Conservation (phyloP, 1,140 invertebrate species). For the Achatina immaculata region DNA sequence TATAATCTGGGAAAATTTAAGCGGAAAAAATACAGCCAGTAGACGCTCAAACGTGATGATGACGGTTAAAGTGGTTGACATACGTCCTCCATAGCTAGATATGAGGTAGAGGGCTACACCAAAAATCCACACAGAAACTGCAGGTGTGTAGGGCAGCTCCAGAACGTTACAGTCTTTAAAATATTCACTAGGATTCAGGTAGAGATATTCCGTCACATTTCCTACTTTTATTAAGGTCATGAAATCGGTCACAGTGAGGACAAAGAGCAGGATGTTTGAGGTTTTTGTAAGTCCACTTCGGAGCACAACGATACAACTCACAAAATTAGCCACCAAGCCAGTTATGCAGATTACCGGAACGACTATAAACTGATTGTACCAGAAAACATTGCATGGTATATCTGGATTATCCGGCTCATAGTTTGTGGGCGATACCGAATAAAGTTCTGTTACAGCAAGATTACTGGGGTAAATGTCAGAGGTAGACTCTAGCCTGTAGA, state of each 20-base stretch:
- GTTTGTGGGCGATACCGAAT: neutral
- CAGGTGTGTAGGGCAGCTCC: neutral
- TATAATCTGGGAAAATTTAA: neutral
- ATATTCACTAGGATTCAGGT: neutral
- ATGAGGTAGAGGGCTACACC: neutral
- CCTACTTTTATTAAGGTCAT: neutral
- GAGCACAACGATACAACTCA: neutral
- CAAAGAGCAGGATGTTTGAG: neutral
- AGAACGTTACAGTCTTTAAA: neutral
- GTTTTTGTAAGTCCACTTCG: neutral
- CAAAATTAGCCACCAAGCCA: neutral
- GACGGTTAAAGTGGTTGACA: neutral
- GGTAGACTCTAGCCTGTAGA: too few relatives aligned
- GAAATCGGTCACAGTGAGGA: neutral
- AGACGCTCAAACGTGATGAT: neutral
- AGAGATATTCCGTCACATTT: neutral
- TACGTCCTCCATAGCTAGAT: neutral
- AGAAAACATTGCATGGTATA: neutral
- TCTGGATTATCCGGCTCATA: neutral
- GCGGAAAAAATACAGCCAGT: neutral
- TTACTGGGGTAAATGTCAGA: too few relatives aligned
- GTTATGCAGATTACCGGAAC: neutral
- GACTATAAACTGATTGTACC: neutral
- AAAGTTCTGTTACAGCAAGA: neutral
- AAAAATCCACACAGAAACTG: neutral